Conservation (phyloP, 2,888 invertebrate genomes). For the Prosopocoilus inquinatus region DNA sequence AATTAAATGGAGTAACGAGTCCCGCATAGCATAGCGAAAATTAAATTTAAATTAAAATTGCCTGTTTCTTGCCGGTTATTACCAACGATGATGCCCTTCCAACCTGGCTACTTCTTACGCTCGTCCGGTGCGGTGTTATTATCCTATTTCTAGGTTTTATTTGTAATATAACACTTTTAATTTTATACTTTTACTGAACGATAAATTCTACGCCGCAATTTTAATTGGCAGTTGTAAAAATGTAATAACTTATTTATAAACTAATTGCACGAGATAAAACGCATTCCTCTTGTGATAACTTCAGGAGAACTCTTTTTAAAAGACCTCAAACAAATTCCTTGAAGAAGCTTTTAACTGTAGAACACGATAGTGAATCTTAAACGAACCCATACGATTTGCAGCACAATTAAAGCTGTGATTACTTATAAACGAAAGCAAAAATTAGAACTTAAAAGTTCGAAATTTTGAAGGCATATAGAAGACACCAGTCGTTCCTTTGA, state of each 20-base stretch:
- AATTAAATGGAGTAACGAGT: constrained; percentile 18
- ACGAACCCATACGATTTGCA: too few species aligned
- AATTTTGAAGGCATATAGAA: too few species aligned
- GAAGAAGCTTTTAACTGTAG: too few species aligned
- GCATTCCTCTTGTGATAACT: too few species aligned
- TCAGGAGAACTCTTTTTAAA: too few species aligned
- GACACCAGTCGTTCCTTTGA: too few species aligned
- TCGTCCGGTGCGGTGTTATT: not conserved
- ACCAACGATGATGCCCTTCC: constrained; percentile 14
- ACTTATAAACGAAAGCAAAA: too few species aligned
- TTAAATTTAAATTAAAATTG: constrained; percentile 24
- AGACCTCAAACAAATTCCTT: too few species aligned
- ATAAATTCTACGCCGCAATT: not conserved
- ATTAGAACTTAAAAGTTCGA: too few species aligned
- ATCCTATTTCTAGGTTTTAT: constrained; percentile 5
- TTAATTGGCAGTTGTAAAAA: not conserved
- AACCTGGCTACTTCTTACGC: constrained; percentile 10
- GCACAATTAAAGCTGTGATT: too few species aligned
- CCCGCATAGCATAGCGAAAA: constrained; percentile 17
- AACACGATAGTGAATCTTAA: too few species aligned
- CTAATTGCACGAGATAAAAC: not conserved
- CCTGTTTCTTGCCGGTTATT: constrained; percentile 18
- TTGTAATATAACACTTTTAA: constrained; percentile 1
- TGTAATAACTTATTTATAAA: constrained; percentile 3
- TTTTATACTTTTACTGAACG: not conserved